Evolutionary conservation across 2,888 invertebrate genomes (phyloP).

Genomic region (Himalopsyche japonica): DNA sequence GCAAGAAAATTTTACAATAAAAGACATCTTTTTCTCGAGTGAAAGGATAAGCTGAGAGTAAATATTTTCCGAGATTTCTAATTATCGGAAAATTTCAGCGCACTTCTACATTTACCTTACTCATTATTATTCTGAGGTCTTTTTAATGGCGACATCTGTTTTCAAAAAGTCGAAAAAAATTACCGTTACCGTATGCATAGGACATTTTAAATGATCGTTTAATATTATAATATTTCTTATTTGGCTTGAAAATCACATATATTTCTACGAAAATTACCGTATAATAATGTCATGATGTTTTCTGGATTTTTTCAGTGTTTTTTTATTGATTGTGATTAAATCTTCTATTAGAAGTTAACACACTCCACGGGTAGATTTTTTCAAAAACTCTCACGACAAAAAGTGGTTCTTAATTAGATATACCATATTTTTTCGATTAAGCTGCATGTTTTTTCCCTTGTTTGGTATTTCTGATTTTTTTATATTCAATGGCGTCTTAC

Average conservation of each 20-base stretch:
- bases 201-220: not conserved
- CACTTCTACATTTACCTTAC: constrained; percentile 1
- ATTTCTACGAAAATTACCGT: not conserved
- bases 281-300: too few species aligned
- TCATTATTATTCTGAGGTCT: not conserved
- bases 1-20: not conserved
- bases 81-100: constrained; percentile 2
- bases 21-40: not conserved
- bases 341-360: too few species aligned
- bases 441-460: too few species aligned
- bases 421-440: too few species aligned
- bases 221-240: not conserved
- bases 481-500: too few species aligned
- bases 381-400: too few species aligned
- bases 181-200: not conserved
- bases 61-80: not conserved
- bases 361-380: too few species aligned
- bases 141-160: not conserved
- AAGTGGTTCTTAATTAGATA: too few species aligned
- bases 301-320: too few species aligned
- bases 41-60: not conserved
- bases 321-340: too few species aligned
- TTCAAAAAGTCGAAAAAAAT: not conserved
- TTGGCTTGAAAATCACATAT: not conserved
- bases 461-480: too few species aligned